These are phyloP conservation scores for Callipepla squamata DNA, from an alignment of 2,113 vertebrate genomes.

Conservation along the genomic window DNA sequence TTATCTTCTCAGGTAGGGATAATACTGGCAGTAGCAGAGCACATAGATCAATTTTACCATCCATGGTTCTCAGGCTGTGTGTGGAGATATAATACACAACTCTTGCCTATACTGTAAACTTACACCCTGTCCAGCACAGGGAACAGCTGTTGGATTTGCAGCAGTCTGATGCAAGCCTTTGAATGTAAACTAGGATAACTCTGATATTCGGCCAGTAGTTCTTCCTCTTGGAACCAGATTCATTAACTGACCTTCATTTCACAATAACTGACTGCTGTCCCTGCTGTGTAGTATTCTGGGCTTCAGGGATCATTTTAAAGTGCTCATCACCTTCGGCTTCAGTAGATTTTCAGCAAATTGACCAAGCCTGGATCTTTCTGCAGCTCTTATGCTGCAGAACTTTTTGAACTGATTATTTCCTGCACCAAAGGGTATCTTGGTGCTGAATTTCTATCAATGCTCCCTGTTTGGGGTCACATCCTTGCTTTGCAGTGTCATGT, in stretches of 20 bases:
- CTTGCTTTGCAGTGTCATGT: rapidly evolving
- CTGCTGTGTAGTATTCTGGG: not conserved
- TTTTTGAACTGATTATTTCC: not conserved
- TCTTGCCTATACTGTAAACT: not conserved
- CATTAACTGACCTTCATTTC: not conserved
- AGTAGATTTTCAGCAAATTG: not conserved
- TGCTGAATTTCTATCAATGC: not conserved
- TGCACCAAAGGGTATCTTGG: not conserved
- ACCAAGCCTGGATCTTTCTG: not conserved
- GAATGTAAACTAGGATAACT: not conserved
- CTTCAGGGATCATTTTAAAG: not conserved
- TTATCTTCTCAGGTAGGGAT: not conserved
- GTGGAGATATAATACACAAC: not conserved
- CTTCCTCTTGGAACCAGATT: not conserved
- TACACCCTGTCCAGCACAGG: not conserved
- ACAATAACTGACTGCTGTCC: not conserved
- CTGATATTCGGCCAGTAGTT: not conserved
- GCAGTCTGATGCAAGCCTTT: not conserved
- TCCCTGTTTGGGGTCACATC: not conserved
- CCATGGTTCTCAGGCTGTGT: not conserved
- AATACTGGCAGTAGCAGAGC: not conserved
- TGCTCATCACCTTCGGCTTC: not conserved
- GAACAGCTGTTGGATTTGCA: not conserved
- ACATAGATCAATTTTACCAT: not conserved
- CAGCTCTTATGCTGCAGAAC: not conserved